These are phyloP conservation scores for Raphicerus campestris DNA, from an alignment of 2,113 vertebrate genomes.

Conservation along the genomic window DNA sequence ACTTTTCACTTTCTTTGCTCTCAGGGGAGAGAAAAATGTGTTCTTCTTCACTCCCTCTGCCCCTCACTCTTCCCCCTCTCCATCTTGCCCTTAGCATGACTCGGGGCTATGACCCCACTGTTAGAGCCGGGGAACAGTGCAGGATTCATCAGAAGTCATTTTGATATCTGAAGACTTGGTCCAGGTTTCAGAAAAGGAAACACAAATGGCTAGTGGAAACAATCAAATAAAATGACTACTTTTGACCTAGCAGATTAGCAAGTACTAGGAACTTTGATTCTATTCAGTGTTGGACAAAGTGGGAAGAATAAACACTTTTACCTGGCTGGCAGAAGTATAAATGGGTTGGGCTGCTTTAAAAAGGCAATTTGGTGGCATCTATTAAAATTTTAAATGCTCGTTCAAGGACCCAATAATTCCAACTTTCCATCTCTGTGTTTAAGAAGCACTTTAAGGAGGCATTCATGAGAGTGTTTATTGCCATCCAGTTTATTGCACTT, in stretches of 20 bases:
- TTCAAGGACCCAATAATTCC: background rate
- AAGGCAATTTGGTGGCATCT: background rate
- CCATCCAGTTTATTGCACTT: background rate
- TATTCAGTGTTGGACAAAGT: background rate
- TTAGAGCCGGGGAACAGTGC: background rate
- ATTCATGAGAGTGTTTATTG: background rate
- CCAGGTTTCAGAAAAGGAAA: background rate
- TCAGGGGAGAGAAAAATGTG: background rate
- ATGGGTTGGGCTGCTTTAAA: background rate
- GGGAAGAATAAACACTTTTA: background rate
- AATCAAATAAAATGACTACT: background rate
- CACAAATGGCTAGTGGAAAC: background rate
- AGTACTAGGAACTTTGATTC: background rate
- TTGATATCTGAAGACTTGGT: background rate
- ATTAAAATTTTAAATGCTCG: background rate
- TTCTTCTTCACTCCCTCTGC: background rate
- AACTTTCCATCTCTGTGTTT: background rate
- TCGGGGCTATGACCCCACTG: background rate
- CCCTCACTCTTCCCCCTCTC: background rate
- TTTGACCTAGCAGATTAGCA: background rate
- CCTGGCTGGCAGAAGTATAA: background rate
- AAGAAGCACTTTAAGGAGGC: background rate
- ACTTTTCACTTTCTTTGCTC: background rate
- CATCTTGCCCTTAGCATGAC: background rate
- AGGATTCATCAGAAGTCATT: background rate